Percentiles rank a stretch among this genome's conserved stretches.
Evolutionary conservation across 2,797 vertebrate species (phyloP).

Genomic region (Huso huso): DNA sequence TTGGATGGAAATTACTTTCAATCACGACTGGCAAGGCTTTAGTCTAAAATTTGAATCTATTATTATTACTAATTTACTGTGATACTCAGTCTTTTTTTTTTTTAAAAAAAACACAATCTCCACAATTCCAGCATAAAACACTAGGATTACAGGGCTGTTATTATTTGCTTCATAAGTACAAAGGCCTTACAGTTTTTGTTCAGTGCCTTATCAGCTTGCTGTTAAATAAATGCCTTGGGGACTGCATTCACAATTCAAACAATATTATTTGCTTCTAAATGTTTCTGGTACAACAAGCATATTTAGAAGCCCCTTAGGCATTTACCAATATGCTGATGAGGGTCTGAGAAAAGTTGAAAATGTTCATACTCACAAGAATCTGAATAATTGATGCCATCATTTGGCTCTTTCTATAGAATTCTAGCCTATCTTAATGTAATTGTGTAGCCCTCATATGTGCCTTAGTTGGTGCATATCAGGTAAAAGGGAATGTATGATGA

Average conservation of each 20-base stretch:
- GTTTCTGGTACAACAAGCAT: conserved; percentile 17
- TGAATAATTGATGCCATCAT: conserved; percentile 23
- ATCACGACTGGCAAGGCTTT: too few species aligned
- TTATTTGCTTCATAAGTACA: conserved; percentile 2
- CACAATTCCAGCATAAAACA: background rate
- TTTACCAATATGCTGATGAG: background rate
- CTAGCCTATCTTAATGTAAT: background rate
- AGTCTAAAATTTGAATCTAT: too few species aligned
- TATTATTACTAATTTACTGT: too few species aligned
- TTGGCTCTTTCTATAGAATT: conserved; percentile 13
- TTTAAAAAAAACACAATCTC: conserved; percentile 3
- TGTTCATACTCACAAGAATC: conserved; percentile 18
- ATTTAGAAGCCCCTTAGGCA: conserved; percentile 13
- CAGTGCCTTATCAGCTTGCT: conserved; percentile 10
- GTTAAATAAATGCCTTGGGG: conserved; percentile 13
- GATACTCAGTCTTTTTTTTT: background rate
- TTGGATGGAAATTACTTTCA: too few species aligned
- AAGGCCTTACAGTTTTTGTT: conserved; percentile 3
- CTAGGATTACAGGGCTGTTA: conserved; percentile 4
- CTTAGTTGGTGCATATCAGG: too few species aligned
- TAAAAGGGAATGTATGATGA: too few species aligned
- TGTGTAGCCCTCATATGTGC: too few species aligned
- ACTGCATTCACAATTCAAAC: conserved; percentile 18
- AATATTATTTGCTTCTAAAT: conserved; percentile 19
- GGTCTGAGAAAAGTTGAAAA: conserved; percentile 18